Conservation (phyloP, 2,797 vertebrate genomes). For the Coranthus polyacanthus region DNA sequence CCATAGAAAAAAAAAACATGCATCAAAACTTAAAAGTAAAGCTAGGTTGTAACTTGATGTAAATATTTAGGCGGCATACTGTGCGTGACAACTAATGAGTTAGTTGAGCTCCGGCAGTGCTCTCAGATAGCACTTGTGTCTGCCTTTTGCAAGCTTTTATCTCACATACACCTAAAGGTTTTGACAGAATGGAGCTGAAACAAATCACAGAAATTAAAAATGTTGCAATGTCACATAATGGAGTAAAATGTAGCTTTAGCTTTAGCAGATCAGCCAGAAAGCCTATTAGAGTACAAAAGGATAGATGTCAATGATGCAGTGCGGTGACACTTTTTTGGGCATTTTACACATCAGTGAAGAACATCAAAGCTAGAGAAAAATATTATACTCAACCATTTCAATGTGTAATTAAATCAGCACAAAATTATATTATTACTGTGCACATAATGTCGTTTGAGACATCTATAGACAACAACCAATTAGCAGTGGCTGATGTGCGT, state of each 20-base stretch:
- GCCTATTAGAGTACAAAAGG: not conserved
- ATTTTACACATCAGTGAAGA: constrained; percentile 13
- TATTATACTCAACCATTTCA: constrained; percentile 25
- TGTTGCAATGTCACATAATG: no score
- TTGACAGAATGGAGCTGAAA: no score
- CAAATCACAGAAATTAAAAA: no score
- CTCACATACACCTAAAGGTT: no score
- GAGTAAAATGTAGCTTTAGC: not conserved
- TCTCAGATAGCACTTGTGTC: no score
- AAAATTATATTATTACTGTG: constrained; percentile 14
- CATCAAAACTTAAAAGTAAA: no score
- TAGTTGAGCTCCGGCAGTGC: no score
- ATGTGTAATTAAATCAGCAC: constrained; percentile 22
- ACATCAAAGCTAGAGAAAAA: constrained; percentile 9
- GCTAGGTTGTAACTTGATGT: no score
- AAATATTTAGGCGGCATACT: no score
- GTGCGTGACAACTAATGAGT: no score
- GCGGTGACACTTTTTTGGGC: constrained; percentile 9
- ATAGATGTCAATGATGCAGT: not conserved
- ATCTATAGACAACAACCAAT: constrained; percentile 26
- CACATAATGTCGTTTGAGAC: constrained; percentile 12
- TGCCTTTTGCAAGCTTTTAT: no score
- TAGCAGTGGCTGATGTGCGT: constrained; percentile 2
- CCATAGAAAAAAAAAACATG: no score
- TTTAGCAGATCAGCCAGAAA: not conserved